A percentile compares a stretch with the other conserved stretches of the same genome.
phyloP scores from a whole-genome alignment of 2,797 vertebrate genomes.

The Gallirallus australis region DNA sequence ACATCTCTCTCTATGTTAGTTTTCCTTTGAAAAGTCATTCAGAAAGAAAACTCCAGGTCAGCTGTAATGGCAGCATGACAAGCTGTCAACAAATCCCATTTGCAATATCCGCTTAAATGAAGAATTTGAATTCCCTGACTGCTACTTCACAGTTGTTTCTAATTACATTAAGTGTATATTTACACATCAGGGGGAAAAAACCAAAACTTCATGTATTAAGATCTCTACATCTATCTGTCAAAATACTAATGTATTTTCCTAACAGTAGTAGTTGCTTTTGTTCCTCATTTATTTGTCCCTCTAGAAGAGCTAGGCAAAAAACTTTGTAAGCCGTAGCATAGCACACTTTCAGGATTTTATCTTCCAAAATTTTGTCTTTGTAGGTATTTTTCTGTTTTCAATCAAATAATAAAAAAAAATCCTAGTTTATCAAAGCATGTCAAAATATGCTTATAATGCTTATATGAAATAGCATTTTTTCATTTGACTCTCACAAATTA shows the following conservation, averaged over 20 bases:
- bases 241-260: slow-evolving; percentile 34
- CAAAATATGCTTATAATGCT: not conserved
- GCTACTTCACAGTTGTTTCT: slow-evolving; percentile 36
- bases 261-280: not conserved
- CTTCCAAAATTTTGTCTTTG: not conserved
- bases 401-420: not conserved
- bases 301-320: slow-evolving; percentile 33
- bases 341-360: slow-evolving; percentile 4
- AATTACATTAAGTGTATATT: slow-evolving; percentile 49
- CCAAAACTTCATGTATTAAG: not conserved
- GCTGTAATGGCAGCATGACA: not conserved
- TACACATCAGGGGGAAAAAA: slow-evolving; percentile 2
- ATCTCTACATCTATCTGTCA: slow-evolving; percentile 28
- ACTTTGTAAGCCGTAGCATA: not conserved
- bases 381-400: slow-evolving; percentile 13
- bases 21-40: not conserved
- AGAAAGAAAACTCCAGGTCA: slow-evolving; percentile 24
- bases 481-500: slow-evolving; percentile 22
- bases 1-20: not conserved
- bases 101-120: not conserved
- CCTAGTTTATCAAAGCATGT: slow-evolving; percentile 4
- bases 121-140: slow-evolving; percentile 28
- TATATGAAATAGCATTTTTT: not conserved
- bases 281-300: slow-evolving; percentile 39
- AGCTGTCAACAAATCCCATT: slow-evolving; percentile 33